Base-by-base conservation (phyloP, 2,113 vertebrate species). In the Lanius collurio region DNA sequence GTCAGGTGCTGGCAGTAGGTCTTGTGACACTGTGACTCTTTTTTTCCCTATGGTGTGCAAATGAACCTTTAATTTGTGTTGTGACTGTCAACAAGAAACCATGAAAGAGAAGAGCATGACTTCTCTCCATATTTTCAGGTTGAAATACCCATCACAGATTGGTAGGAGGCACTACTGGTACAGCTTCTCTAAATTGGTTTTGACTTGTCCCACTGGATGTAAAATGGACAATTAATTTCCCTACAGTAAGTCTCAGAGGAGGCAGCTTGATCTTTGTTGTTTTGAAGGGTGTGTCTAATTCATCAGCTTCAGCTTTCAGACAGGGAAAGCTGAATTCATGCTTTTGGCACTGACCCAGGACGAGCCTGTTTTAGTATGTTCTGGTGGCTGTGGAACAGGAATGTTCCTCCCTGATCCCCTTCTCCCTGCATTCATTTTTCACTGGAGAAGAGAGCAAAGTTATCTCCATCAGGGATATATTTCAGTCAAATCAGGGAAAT, bases 261-360 rank as follows among this genome's bases (percentile, higher is more conserved):
- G 80, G 84, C 86, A 88, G 81, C 60, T 90, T 81, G 76, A 87
- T 94, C 86, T 93, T 89, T 94, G 92, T 93, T 95, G 37, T 91
- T 96, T 86, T 95, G 93, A 93, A 95, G 93, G 95, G 93, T 95
- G 95, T 92, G 94, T 90, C 95, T 83, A 95, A 97, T 97, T 92
- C 87, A 96, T 95, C 93, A 87, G 86, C 90, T 71, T 93, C 94
- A 95, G 92, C 90, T 95, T 93, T 97, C 87, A 95, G 52, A 64
- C 81, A 71, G 83, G 90, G 63, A 76, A 71, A 90, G 95, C 16
- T 95, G 78, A 94, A 90, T 79, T 27, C 59, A 13, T 3, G 23
- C 24, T 83, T 46, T 89, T 94, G 96, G 96, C 93, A n/a, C 77
- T 41, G 65, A 37, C 73, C 89, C 92, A 94, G 67, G 41, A 76